Evolutionary conservation across 1,140 invertebrate species (phyloP), one percentile per base, ranked within the genome.

Genomic region (Trichogramma pretiosum): DNA sequence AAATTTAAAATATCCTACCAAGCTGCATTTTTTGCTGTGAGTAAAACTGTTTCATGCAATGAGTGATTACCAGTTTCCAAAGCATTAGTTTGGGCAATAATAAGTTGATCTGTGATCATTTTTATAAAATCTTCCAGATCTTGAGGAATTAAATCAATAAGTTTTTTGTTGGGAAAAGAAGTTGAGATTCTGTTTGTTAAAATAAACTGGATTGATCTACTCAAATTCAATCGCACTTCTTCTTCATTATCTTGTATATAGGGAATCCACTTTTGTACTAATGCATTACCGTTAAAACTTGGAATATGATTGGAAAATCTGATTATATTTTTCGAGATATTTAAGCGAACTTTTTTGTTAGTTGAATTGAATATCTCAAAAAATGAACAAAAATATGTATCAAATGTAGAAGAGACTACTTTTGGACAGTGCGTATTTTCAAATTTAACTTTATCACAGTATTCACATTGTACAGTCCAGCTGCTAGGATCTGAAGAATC

Each of bases 1-100:
- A n/a, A n/a, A n/a, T n/a, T n/a, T n/a, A n/a, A n/a, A n/a, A 35
- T 34, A 48, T 48, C 46, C 46, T 61, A 68, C 67, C 65, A 63
- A 41, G 55, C 74, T 48, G 81, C 72, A 50, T 74, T 65, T 59
- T 64, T 73, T 8, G 81, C 73, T 22, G 74, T 73, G 21, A 65
- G 50, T 5, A 83, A 56, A 39, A 78, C 62, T 13, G 71, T 68
- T 13, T 72, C 63, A 55, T 82, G 80, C 16, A 76, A 43, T 5
- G 63, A 65, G 34, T 68, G 63, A 56, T 81, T 72, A 33, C 70
- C 72, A 42, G 47, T 69, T 49, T 74, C 66, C 19, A 82, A 60
- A 48, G 73, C 73, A 36, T 64, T 63, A 53, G 71, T 66, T 10
- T 77, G 71, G 4, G 63, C 63, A 30, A 67, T 64, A 9, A 74